These are phyloP conservation scores for Acleris literana DNA, from an alignment of 2,888 invertebrate species.

Conservation along the genomic window DNA sequence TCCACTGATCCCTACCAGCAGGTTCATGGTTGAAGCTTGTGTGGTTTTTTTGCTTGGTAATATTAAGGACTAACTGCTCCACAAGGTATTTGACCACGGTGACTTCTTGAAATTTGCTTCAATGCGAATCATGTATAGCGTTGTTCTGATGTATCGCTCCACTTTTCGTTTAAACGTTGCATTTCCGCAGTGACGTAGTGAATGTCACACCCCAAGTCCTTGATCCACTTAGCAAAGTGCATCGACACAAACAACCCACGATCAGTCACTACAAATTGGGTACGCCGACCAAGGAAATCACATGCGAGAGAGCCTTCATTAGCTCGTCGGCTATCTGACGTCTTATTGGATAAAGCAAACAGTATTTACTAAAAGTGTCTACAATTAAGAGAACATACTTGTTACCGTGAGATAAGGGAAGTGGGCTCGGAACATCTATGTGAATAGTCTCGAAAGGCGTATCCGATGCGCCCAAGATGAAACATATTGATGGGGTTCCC, in stretches of 20 bases:
- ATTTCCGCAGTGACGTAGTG: conserved; percentile 33
- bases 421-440: conserved; percentile 37
- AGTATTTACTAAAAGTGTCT: conserved; percentile 40
- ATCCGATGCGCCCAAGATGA: conserved; percentile 24
- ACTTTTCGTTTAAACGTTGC: conserved; percentile 32
- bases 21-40: conserved; percentile 13
- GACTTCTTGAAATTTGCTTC: conserved; percentile 20
- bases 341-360: conserved; percentile 36
- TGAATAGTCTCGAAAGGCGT: conserved; percentile 37
- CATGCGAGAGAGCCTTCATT: conserved; percentile 30
- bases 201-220: conserved; percentile 22
- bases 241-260: conserved; percentile 21
- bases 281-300: conserved; percentile 35
- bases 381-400: conserved; percentile 37
- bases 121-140: conserved; percentile 32
- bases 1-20: conserved; percentile 10
- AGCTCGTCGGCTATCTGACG: conserved; percentile 37
- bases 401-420: conserved; percentile 35
- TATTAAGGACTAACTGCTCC: conserved; percentile 28
- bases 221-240: conserved; percentile 16
- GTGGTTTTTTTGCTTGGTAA: conserved; percentile 21
- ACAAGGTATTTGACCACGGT: conserved; percentile 23
- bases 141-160: conserved; percentile 25
- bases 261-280: conserved; percentile 25
- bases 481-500: conserved; percentile 10